phyloP scores from a whole-genome alignment of 2,797 vertebrate genomes.

The Octomys mimax region DNA sequence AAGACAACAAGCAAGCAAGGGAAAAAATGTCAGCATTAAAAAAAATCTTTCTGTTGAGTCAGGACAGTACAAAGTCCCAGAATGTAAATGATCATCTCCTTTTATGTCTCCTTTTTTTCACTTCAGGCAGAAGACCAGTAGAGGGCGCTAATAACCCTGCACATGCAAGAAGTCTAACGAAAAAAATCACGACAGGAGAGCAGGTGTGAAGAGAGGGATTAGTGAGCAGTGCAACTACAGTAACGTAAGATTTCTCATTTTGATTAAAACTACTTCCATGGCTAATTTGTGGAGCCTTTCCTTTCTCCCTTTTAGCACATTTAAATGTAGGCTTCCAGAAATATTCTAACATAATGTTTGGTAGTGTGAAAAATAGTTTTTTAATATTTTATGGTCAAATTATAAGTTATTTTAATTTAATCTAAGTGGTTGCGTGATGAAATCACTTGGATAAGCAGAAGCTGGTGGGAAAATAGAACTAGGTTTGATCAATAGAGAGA shows the following conservation, averaged over 20 bases:
- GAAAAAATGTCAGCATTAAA: not conserved
- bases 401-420: conserved; percentile 27
- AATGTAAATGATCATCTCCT: not conserved
- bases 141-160: conserved; percentile 81
- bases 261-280: not conserved
- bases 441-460: not conserved
- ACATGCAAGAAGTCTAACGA: not conserved
- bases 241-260: not conserved
- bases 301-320: not conserved
- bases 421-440: not conserved
- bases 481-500: not conserved
- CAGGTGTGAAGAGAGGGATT: not conserved
- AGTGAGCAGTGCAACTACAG: not conserved
- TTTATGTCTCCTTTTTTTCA: not conserved
- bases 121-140: conserved; percentile 78
- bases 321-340: not conserved
- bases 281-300: not conserved
- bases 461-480: not conserved
- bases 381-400: not conserved
- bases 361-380: not conserved
- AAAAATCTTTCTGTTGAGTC: not conserved
- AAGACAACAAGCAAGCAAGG: not conserved
- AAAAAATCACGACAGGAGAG: not conserved
- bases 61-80: not conserved
- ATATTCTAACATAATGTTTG: not conserved